Evolutionary conservation across 2,888 invertebrate species (phyloP).

Genomic region (Cyrtodaria siliqua): DNA sequence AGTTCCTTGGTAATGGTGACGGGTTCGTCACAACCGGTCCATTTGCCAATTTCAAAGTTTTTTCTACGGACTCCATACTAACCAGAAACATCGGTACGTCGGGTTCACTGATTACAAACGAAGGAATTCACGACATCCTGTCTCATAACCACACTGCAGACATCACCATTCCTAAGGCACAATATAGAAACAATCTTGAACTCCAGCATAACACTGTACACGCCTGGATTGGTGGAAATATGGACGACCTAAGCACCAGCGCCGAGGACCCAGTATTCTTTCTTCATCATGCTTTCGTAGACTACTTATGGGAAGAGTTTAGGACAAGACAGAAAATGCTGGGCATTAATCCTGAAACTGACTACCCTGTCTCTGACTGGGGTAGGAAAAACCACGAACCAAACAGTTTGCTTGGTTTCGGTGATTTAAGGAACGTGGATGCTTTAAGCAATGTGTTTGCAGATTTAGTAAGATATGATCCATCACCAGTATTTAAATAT

Average conservation of each 20-base stretch:
- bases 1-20: slow-evolving; percentile 65
- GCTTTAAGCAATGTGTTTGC: slow-evolving; percentile 61
- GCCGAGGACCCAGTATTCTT: slow-evolving; percentile 67
- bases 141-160: slow-evolving; percentile 53
- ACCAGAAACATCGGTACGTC: slow-evolving; percentile 59
- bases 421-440: slow-evolving; percentile 59
- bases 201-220: slow-evolving; percentile 62
- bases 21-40: slow-evolving; percentile 66
- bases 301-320: slow-evolving; percentile 67
- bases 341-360: slow-evolving; percentile 54
- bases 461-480: slow-evolving; percentile 58
- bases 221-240: slow-evolving; percentile 65
- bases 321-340: slow-evolving; percentile 52
- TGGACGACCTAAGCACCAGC: slow-evolving; percentile 63
- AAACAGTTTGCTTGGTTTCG: slow-evolving; percentile 49
- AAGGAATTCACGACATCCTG: slow-evolving; percentile 53
- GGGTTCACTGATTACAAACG: slow-evolving; percentile 57
- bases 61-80: slow-evolving; percentile 46
- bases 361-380: slow-evolving; percentile 50
- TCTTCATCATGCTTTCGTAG: slow-evolving; percentile 65
- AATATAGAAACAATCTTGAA: slow-evolving; percentile 53
- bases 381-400: slow-evolving; percentile 48
- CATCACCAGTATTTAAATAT: slow-evolving; percentile 55
- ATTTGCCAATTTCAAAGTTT: slow-evolving; percentile 54
- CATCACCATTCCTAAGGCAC: slow-evolving; percentile 54